Percentiles rank a stretch among this genome's conserved stretches.
phyloP scores from a whole-genome alignment of 2,888 invertebrate genomes.

The Alloplasta piceator region DNA sequence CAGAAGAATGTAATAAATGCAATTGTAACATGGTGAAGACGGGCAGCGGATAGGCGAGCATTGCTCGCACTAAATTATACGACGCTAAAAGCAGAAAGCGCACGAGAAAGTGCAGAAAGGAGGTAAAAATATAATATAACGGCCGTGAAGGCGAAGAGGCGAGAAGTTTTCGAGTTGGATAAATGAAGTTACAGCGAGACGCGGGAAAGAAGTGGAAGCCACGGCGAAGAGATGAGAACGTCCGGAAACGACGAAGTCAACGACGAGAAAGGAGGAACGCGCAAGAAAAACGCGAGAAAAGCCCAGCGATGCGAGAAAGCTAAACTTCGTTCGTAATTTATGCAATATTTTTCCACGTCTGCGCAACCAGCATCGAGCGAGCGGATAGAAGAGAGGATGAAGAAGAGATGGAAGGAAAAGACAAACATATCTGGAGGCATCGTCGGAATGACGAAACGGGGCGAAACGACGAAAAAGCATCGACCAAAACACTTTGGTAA shows the following conservation, averaged over 20 bases:
- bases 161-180: conserved; percentile 37
- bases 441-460: conserved; percentile 24
- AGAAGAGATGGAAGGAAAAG: neutral
- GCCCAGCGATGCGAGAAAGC: conserved; percentile 28
- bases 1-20: no score
- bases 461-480: conserved; percentile 19
- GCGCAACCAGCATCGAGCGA: neutral
- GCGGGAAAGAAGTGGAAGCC: neutral
- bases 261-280: conserved; percentile 5
- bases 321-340: conserved; percentile 46
- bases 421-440: conserved; percentile 10
- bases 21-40: conserved; percentile 6
- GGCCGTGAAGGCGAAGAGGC: neutral
- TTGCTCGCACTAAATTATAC: no score
- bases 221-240: conserved; percentile 9
- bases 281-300: conserved; percentile 6
- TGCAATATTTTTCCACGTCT: conserved; percentile 48
- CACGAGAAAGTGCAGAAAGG: neutral
- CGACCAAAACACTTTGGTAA: conserved; percentile 33
- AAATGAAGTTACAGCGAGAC: conserved; percentile 42
- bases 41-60: neutral
- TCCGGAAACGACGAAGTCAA: conserved; percentile 3
- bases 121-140: conserved; percentile 2
- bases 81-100: no score
- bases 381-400: neutral